A percentile compares a stretch with the other conserved stretches of the same genome.
These are phyloP conservation scores for Spatulosminthurus flaviceps DNA, from an alignment of 2,888 invertebrate genomes.

Conservation along the genomic window DNA sequence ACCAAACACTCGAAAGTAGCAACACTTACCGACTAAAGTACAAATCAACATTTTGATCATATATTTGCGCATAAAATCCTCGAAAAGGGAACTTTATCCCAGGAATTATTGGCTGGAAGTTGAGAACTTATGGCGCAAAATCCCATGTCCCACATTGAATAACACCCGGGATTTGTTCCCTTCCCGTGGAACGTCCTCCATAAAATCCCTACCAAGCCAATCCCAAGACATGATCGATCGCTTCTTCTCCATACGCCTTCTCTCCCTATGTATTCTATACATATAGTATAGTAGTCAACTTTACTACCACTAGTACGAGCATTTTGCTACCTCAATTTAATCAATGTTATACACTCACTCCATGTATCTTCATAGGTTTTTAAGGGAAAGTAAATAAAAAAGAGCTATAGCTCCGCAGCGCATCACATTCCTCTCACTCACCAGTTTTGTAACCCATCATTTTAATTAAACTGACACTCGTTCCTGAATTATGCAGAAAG, in stretches of 20 bases:
- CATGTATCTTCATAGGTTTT: too few relatives aligned
- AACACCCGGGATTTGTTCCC: conserved; percentile 52
- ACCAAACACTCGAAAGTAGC: not conserved
- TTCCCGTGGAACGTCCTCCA: conserved; percentile 47
- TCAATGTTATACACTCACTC: not conserved
- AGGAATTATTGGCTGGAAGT: conserved; percentile 40
- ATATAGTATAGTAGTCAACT: not conserved
- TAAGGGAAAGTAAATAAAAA: conserved; percentile 10
- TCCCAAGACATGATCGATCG: conserved; percentile 28
- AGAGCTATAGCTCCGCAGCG: not conserved
- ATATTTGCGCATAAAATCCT: conserved; percentile 46
- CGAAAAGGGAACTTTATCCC: not conserved
- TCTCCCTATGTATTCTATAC: not conserved
- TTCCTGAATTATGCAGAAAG: conserved; percentile 48
- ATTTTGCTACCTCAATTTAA: conserved; percentile 12
- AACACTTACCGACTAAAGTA: conserved; percentile 15
- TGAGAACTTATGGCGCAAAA: conserved; percentile 33
- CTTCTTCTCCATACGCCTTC: not conserved
- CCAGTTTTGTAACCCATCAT: conserved; percentile 45
- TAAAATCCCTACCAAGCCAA: conserved; percentile 13
- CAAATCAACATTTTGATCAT: conserved; percentile 33
- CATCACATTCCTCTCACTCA: not conserved
- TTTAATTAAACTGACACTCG: conserved; percentile 58
- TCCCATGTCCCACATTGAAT: conserved; percentile 40
- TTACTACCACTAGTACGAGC: too few relatives aligned